Conservation (phyloP, 2,888 invertebrate genomes). For the Eulithis testata region DNA sequence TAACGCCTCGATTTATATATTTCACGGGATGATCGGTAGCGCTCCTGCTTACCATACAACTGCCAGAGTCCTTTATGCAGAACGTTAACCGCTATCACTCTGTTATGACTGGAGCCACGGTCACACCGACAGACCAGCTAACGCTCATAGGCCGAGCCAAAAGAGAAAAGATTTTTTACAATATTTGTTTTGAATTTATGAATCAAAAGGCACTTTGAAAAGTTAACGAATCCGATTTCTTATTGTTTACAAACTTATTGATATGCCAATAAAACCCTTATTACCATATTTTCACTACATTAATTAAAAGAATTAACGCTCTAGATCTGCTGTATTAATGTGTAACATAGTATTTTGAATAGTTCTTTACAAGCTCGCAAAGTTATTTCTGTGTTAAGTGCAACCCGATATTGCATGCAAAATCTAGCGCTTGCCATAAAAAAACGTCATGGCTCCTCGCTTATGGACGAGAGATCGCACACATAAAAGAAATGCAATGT, state of each 20-base stretch:
- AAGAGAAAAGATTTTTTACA: neutral
- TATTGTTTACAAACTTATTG: too few species aligned
- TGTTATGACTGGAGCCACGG: constrained; percentile 32
- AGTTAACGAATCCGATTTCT: too few species aligned
- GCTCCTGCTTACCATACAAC: constrained; percentile 74
- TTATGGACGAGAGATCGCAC: constrained; percentile 52
- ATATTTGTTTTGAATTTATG: too few species aligned
- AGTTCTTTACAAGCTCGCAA: neutral
- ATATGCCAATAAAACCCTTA: too few species aligned
- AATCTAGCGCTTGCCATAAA: constrained; percentile 62
- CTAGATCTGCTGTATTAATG: neutral
- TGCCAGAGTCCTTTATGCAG: constrained; percentile 68
- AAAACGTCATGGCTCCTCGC: constrained; percentile 48
- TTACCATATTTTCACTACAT: too few species aligned
- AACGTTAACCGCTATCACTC: constrained; percentile 46
- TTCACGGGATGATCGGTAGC: constrained; percentile 80
- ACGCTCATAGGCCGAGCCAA: neutral
- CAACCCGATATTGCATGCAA: constrained; percentile 60
- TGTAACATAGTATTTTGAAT: constrained; percentile 1
- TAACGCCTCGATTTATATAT: constrained; percentile 82
- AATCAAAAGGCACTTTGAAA: too few species aligned
- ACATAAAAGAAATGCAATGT: constrained; percentile 53
- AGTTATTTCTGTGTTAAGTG: constrained; percentile 30
- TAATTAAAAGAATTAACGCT: too few species aligned
- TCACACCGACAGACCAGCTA: constrained; percentile 14